Conservation (phyloP, 2,113 vertebrate genomes). For the Electrona antarctica region DNA sequence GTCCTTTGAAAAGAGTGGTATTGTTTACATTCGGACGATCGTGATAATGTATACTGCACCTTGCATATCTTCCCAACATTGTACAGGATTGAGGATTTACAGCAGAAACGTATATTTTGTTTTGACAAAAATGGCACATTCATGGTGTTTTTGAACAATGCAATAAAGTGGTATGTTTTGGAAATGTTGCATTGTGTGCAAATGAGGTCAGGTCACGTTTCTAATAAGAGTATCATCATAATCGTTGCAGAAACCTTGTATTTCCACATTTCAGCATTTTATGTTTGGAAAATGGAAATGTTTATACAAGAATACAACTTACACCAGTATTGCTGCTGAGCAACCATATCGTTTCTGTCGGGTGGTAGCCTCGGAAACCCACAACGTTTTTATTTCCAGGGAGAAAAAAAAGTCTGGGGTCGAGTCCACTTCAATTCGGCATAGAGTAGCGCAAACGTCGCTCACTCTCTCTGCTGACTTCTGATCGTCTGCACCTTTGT, state of each 20-base stretch:
- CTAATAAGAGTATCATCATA: background rate
- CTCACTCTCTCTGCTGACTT: too few relatives aligned
- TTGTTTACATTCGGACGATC: background rate
- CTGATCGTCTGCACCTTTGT: too few relatives aligned
- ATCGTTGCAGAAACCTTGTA: background rate
- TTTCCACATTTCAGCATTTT: too few relatives aligned
- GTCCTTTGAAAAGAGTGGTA: background rate
- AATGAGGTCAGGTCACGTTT: background rate
- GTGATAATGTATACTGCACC: slow-evolving; percentile 1
- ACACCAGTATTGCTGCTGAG: too few relatives aligned
- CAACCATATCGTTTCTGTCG: too few relatives aligned
- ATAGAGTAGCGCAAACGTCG: too few relatives aligned
- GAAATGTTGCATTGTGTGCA: slow-evolving; percentile 22
- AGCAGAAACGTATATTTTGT: slow-evolving; percentile 5
- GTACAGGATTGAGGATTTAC: slow-evolving; percentile 8
- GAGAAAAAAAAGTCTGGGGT: too few relatives aligned
- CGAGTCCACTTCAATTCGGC: too few relatives aligned
- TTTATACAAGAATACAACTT: background rate
- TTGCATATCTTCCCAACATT: slow-evolving; percentile 11
- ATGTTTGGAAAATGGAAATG: too few relatives aligned
- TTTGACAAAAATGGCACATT: slow-evolving; percentile 25
- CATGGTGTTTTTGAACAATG: slow-evolving; percentile 38
- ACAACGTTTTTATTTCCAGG: too few relatives aligned
- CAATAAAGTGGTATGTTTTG: slow-evolving; percentile 62
- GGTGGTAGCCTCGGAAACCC: too few relatives aligned